Conservation (phyloP, 2,888 invertebrate species). For the Philereme transversata region DNA sequence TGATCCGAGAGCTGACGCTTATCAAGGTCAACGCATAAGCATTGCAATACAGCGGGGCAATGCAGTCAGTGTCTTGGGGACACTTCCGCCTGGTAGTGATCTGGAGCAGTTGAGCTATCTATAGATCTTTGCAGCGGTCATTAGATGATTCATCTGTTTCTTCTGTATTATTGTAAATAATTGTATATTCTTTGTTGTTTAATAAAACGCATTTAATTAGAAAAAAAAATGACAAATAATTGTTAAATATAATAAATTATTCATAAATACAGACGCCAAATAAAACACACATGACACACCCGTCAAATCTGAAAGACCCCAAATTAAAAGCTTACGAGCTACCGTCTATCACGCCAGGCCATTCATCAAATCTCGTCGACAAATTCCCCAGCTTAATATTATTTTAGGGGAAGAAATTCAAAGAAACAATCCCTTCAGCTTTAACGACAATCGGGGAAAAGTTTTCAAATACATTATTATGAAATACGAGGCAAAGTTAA, state of each 20-base stretch:
- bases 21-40: too few relatives aligned
- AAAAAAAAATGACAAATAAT: not conserved
- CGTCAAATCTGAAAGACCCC: not conserved
- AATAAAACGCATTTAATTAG: too few relatives aligned
- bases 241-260: not conserved
- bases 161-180: too few relatives aligned
- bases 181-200: too few relatives aligned
- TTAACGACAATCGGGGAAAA: slow-evolving; percentile 54
- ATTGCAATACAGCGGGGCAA: too few relatives aligned
- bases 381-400: slow-evolving; percentile 45
- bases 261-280: not conserved
- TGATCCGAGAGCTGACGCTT: too few relatives aligned
- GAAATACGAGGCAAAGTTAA: slow-evolving; percentile 55
- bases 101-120: too few relatives aligned
- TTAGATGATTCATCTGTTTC: too few relatives aligned
- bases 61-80: too few relatives aligned
- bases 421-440: slow-evolving; percentile 39
- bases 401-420: slow-evolving; percentile 46
- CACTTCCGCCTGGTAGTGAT: too few relatives aligned
- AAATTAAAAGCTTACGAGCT: slow-evolving; percentile 9
- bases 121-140: too few relatives aligned
- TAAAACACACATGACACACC: slow-evolving; percentile 1
- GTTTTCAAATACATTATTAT: slow-evolving; percentile 61
- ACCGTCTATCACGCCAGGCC: slow-evolving; percentile 15
- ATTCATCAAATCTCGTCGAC: slow-evolving; percentile 32